A percentile compares a stretch with the other conserved stretches of the same genome.
These are phyloP conservation scores for Isotomurus palustris DNA, from an alignment of 2,888 invertebrate genomes.

Conservation along the genomic window DNA sequence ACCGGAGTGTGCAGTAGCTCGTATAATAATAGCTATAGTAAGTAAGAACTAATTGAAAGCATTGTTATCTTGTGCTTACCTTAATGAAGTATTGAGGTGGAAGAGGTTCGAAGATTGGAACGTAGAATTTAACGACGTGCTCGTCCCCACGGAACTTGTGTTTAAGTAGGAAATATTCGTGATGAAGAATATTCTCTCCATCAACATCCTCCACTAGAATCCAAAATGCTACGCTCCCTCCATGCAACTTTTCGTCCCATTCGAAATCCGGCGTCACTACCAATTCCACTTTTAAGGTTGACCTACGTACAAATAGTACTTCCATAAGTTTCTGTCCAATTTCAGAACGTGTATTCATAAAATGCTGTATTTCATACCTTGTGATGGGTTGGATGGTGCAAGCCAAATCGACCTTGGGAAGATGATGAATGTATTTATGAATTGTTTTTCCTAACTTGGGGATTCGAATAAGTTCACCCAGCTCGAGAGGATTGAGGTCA, in stretches of 20 bases:
- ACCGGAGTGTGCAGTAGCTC: too few species aligned
- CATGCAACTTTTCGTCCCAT: slow-evolving; percentile 93
- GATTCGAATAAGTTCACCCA: slow-evolving; percentile 86
- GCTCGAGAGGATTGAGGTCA: slow-evolving; percentile 94
- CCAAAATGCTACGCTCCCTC: slow-evolving; percentile 62
- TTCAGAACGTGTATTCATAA: too few species aligned
- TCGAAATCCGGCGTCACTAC: slow-evolving; percentile 98
- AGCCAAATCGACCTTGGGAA: slow-evolving; percentile 90
- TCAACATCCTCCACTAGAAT: slow-evolving; percentile 52
- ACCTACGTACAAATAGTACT: too few species aligned
- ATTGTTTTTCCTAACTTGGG: slow-evolving; percentile 92
- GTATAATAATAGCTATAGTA: too few species aligned
- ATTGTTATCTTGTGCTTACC: too few species aligned
- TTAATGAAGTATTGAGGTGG: slow-evolving; percentile 96
- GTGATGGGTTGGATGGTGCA: slow-evolving; percentile 99
- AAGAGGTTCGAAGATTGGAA: slow-evolving; percentile 96
- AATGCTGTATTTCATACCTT: too few species aligned
- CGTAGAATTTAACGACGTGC: slow-evolving; percentile 94
- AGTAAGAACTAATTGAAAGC: too few species aligned
- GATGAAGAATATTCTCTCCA: slow-evolving; percentile 62
- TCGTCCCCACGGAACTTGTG: slow-evolving; percentile 91
- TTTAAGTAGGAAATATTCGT: slow-evolving; percentile 92
- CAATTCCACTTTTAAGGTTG: slow-evolving; percentile 88
- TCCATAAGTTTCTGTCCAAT: too few species aligned
- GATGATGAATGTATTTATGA: slow-evolving; percentile 93